Conservation (phyloP, 2,888 invertebrate genomes). For the Ametastegia equiseti region DNA sequence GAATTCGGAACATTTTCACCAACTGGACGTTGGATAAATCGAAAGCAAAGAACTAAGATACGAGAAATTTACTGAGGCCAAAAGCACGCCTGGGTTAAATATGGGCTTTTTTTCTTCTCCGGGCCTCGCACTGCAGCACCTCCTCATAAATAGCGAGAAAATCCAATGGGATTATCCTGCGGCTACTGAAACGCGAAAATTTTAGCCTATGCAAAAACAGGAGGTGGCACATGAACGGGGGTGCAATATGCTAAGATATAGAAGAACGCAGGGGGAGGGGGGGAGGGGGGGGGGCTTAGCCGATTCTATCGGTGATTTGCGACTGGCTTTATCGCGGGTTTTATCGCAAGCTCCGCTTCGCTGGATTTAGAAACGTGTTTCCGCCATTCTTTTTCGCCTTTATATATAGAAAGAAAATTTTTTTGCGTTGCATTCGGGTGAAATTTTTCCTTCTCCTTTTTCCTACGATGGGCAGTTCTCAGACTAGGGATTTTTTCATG, state of each 20-base stretch:
- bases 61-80: background rate
- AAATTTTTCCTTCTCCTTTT: background rate
- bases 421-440: background rate
- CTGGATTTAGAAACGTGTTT: background rate
- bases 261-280: background rate
- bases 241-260: background rate
- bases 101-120: background rate
- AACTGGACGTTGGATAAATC: background rate
- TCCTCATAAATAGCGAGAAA: constrained; percentile 41
- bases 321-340: constrained; percentile 1
- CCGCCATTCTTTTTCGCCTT: background rate
- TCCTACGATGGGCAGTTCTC: too few species aligned
- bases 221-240: background rate
- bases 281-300: background rate
- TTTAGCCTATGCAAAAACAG: background rate
- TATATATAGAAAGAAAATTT: too few species aligned
- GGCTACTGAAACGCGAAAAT: background rate
- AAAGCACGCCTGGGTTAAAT: background rate
- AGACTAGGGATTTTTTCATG: too few species aligned
- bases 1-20: too few species aligned
- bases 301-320: constrained; percentile 24
- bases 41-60: background rate
- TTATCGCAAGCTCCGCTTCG: constrained; percentile 1
- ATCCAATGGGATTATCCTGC: constrained; percentile 40
- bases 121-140: background rate